Conservation (phyloP, 2,888 invertebrate genomes). For the Heliconius aoede region DNA sequence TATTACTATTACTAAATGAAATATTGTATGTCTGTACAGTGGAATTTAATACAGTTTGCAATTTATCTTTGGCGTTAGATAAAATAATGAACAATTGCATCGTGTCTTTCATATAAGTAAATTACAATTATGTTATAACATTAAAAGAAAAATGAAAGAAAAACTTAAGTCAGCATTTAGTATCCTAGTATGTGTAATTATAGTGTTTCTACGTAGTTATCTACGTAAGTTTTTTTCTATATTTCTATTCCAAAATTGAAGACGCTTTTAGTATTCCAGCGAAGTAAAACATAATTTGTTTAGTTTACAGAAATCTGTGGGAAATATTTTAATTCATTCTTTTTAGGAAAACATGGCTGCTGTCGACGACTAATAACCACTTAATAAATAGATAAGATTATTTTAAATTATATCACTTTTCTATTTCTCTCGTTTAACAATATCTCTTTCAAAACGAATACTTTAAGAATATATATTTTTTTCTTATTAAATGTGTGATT, state of each 20-base stretch:
- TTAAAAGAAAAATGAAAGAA: background rate
- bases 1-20: slow-evolving; percentile 6
- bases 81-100: background rate
- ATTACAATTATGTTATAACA: background rate
- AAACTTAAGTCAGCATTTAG: background rate
- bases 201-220: background rate
- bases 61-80: background rate
- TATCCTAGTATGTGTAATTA: background rate
- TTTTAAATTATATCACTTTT: too few relatives aligned
- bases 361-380: too few relatives aligned
- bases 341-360: background rate
- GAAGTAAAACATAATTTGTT: background rate
- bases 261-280: background rate
- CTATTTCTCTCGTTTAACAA: too few relatives aligned
- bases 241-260: too few relatives aligned
- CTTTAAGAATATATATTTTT: too few relatives aligned
- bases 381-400: too few relatives aligned
- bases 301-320: background rate
- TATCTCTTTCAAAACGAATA: too few relatives aligned
- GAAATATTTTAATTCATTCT: background rate
- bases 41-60: background rate
- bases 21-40: background rate
- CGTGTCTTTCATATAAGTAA: background rate
- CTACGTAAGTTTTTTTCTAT: background rate
- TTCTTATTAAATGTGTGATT: too few relatives aligned